Percentiles rank a stretch among this genome's conserved stretches.
These are phyloP conservation scores for Chelon labrosus DNA, from an alignment of 2,797 vertebrate genomes.

Conservation along the genomic window DNA sequence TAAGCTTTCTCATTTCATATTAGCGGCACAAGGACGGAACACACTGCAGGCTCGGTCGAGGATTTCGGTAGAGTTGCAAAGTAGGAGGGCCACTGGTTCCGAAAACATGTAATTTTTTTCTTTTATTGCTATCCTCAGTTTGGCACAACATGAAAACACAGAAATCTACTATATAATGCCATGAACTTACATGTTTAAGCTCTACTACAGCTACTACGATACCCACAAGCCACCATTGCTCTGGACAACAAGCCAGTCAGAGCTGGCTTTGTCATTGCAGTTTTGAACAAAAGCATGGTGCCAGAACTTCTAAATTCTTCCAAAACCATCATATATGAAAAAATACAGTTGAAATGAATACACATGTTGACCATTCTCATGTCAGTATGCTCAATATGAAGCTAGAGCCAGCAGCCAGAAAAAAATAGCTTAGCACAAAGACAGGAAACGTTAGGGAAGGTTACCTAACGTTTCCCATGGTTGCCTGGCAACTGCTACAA, in stretches of 20 bases:
- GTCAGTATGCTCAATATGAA: not conserved
- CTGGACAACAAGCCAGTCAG: not conserved
- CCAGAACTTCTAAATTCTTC: not conserved
- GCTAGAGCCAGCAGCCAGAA: not conserved
- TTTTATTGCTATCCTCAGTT: conserved; percentile 1
- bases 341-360: not conserved
- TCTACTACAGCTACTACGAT: not conserved
- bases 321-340: not conserved
- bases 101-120: conserved; percentile 6
- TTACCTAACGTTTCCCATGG: not conserved
- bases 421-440: not conserved
- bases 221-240: not conserved
- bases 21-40: conserved; percentile 49
- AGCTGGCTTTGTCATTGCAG: not conserved
- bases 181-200: not conserved
- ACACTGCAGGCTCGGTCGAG: conserved; percentile 25
- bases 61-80: conserved; percentile 51
- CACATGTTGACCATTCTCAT: not conserved
- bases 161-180: not conserved
- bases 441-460: not conserved
- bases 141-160: conserved; percentile 1
- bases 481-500: conserved; percentile 11
- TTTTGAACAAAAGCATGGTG: not conserved
- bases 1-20: conserved; percentile 60
- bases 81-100: conserved; percentile 19